Evolutionary conservation across 2,113 vertebrate species (phyloP).

Genomic region (Pachycephala philippinensis): DNA sequence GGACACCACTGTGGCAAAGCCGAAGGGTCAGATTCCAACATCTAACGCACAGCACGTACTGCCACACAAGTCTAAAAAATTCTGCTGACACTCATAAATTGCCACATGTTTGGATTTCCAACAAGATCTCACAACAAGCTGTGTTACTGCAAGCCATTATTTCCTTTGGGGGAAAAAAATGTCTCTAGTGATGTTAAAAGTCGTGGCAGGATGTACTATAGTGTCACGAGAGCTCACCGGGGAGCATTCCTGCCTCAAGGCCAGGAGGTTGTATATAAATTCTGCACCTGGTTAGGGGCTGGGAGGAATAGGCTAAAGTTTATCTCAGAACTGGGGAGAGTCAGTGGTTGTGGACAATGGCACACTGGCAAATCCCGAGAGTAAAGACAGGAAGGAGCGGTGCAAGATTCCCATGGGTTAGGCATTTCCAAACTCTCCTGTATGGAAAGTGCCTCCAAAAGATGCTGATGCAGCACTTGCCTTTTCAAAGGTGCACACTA

Average conservation of each 20-base stretch:
- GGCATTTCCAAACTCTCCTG: background rate
- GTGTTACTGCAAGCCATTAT: constrained; percentile 63
- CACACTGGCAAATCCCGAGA: background rate
- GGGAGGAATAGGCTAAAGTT: background rate
- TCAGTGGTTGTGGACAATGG: background rate
- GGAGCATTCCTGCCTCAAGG: constrained; percentile 48
- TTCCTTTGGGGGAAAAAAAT: constrained; percentile 33
- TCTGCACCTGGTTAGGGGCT: background rate
- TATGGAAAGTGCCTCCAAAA: background rate
- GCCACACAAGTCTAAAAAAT: constrained; percentile 44
- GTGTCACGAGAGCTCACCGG: constrained; percentile 15
- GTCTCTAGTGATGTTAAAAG: constrained; percentile 44
- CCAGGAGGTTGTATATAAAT: constrained; percentile 13
- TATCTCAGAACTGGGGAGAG: background rate
- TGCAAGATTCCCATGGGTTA: background rate
- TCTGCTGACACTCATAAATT: constrained; percentile 63
- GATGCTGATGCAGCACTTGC: background rate
- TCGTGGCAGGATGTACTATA: constrained; percentile 24
- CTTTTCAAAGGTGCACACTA: background rate
- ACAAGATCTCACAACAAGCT: constrained; percentile 61
- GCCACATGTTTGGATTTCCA: constrained; percentile 71
- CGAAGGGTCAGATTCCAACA: constrained; percentile 62
- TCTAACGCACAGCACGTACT: constrained; percentile 46
- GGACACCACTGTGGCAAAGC: constrained; percentile 56
- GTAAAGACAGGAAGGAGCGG: background rate